Base-by-base conservation (phyloP, 2,888 invertebrate species). In the Epinotia bilunana region DNA sequence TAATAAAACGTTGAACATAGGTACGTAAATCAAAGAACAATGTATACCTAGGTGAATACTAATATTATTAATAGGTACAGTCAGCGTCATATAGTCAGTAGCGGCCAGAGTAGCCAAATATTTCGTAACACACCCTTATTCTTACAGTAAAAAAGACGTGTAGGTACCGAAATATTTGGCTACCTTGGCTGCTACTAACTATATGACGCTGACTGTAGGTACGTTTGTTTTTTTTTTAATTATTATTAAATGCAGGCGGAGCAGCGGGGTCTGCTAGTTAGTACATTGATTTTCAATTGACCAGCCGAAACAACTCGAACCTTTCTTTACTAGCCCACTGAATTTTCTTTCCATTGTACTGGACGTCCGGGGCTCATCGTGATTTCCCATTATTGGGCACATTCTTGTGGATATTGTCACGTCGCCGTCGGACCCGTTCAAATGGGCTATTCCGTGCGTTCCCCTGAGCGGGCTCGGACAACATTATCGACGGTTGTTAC, bases 321-420 rank as follows among this genome's bases (percentile, higher is more conserved):
- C 39, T 68, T 39, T 28, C 28, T 2, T 16, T 39, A 46, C 58
- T 63, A 60, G 18, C 72, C 67, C 65, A 67, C 75, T 75, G 71
- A 72, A 55, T 67, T 75, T 67, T 67, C 43, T 60, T 67, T 57
- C 55, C 67, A 18, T 67, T 72, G 39, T 20, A 61, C 46, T 57
- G 46, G 62, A 49, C 20, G 74, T 78, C 79, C 76, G 80, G 76
- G 79, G 72, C 77, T 78, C 76, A 62, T 76, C 78, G 78, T 78
- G 79, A 79, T 80, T 80, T 71, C 78, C 77, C 79, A 81, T 82
- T 82, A 83, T 80, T 83, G 83, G 81, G 74, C 78, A 82, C 81
- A 84, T 85, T 86, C 86, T 84, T 83, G 80, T 78, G 80, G 84
- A 84, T 84, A 84, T 83, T 83, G 86, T 84, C 84, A 84, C 85